Evolutionary conservation across 2,888 invertebrate species (phyloP), one percentile per base, ranked within the genome.

Genomic region (Polyommatus iphigenia): DNA sequence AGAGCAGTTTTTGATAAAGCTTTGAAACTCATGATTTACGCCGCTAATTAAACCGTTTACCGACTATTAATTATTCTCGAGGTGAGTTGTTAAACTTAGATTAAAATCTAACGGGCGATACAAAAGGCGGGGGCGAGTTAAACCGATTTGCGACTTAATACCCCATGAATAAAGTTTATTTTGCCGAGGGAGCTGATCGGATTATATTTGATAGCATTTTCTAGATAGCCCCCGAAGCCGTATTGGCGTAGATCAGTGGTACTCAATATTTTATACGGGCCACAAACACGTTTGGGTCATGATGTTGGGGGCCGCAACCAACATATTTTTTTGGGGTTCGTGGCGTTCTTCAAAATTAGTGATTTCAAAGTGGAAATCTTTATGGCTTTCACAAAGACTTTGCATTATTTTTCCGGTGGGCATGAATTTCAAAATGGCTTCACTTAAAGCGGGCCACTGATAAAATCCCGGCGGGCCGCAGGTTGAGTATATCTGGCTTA

Each of bases 41-140:
- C 15, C 29, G 29, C 67, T 32, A 67, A 67, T 67, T 67, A 67
- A 32, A 67, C 29, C 67, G 29, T 67, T 67, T 15, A 67, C 67
- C 29, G 67, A 67, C 67, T 32, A 73, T 73, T 72, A 73, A 46
- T 24, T 4, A 73, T 13, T 73, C 46, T 46, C 20, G 50, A 75
- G 54, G 75, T 54, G 41, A 75, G 50, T 54, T 24, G 54, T 75
- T 75, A 75, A 75, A 75, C 29, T 75, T 50, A 75, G 54, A 75
- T 75, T 75, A 75, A 73, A 75, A 73, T 73, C 54, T 75, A 75
- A 75, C 75, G 29, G 54, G 50, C 75, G 54, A 67, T 50, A 54
- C 75, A 54, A 75, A 72, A 73, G 41, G 41, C 36, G 72, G 59
- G 8, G 59, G 62, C 20, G 67, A 8, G 32, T 1, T 32, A 67